A percentile compares a stretch with the other conserved stretches of the same genome.
phyloP scores from a whole-genome alignment of 1,140 invertebrate genomes.

The Hylyphantes graminicola region DNA sequence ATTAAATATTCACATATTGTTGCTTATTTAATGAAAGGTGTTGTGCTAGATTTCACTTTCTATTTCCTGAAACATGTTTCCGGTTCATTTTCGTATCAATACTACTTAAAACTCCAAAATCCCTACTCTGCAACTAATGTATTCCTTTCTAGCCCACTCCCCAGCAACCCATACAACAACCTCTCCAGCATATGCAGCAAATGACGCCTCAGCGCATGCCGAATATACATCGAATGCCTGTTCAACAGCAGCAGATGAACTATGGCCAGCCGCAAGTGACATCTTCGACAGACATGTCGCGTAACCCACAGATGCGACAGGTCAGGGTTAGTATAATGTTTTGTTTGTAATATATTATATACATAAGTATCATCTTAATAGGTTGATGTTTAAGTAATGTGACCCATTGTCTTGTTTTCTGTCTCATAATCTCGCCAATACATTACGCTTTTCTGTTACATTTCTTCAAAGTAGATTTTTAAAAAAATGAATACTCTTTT shows the following conservation, averaged over 20 bases:
- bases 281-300: constrained; percentile 53
- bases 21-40: too few species aligned
- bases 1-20: too few species aligned
- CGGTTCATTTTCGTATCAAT: too few species aligned
- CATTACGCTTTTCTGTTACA: too few species aligned
- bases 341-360: background rate
- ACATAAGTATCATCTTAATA: background rate
- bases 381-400: background rate
- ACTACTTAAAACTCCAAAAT: too few species aligned
- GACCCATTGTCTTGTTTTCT: too few species aligned
- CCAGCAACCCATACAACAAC: constrained; percentile 11
- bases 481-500: too few species aligned
- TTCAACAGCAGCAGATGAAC: constrained; percentile 1
- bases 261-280: constrained; percentile 57
- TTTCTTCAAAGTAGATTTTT: too few species aligned
- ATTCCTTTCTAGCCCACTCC: background rate
- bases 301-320: constrained; percentile 19
- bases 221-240: background rate
- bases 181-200: constrained; percentile 8
- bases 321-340: background rate
- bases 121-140: too few species aligned
- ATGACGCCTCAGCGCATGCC: background rate
- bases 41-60: too few species aligned
- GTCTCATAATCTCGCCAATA: too few species aligned
- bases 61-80: too few species aligned